Conservation (phyloP, 2,113 vertebrate species). For the Malurus elegans region DNA sequence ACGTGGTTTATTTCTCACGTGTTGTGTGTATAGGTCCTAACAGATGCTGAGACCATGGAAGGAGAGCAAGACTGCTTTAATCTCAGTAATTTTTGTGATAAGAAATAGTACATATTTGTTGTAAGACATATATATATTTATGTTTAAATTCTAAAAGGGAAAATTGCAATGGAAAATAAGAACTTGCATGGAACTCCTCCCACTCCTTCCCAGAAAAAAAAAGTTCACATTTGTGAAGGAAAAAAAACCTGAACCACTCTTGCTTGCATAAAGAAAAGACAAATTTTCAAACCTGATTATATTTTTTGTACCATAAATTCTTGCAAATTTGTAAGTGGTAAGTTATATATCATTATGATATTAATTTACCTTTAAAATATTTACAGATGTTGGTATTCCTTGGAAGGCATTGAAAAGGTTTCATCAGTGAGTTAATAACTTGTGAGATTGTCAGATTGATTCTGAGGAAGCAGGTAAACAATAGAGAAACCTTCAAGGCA, state of each 20-base stretch:
- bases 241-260: rapidly evolving
- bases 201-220: not conserved
- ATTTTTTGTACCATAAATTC: not conserved
- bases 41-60: not conserved
- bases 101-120: not conserved
- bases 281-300: not conserved
- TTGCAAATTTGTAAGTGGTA: not conserved
- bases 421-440: not conserved
- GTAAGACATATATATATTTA: not conserved
- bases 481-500: not conserved
- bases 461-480: not conserved
- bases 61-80: not conserved
- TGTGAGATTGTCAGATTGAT: not conserved
- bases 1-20: not conserved
- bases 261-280: not conserved
- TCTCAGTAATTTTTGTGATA: not conserved
- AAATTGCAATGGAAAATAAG: not conserved
- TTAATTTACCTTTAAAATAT: not conserved
- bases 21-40: not conserved
- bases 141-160: not conserved
- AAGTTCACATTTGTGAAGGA: not conserved
- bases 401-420: not conserved
- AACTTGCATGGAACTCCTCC: not conserved
- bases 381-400: not conserved
- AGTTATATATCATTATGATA: not conserved